phyloP scores from a whole-genome alignment of 2,797 vertebrate genomes.

The Anabacerthia variegaticeps region DNA sequence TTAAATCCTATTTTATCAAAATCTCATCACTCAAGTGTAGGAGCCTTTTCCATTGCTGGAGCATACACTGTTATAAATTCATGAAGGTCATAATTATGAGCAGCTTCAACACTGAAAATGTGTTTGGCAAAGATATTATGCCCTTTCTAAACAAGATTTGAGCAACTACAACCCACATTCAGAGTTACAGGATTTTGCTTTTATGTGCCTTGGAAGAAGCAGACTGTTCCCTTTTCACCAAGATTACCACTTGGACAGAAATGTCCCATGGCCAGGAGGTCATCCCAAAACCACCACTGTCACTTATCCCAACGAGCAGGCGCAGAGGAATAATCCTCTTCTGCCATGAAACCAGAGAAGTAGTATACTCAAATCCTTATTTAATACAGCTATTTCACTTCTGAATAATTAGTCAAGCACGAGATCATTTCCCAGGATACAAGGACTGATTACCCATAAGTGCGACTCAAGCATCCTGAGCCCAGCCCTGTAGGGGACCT shows the following conservation, averaged over 20 bases:
- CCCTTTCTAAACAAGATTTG: constrained; percentile 29
- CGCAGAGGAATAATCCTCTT: background rate
- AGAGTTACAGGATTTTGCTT: background rate
- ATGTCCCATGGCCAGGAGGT: background rate
- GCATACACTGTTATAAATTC: constrained; percentile 24
- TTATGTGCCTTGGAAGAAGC: background rate
- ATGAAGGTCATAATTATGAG: constrained; percentile 27
- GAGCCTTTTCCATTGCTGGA: constrained; percentile 58
- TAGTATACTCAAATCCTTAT: background rate
- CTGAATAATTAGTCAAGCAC: background rate
- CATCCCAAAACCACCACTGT: background rate
- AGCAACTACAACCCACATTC: background rate
- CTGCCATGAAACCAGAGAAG: background rate
- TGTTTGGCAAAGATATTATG: constrained; percentile 37
- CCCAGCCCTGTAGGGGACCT: background rate
- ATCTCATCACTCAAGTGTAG: constrained; percentile 36
- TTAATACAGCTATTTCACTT: constrained; percentile 1
- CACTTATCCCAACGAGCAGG: background rate
- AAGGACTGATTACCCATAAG: background rate
- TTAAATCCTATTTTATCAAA: constrained; percentile 52
- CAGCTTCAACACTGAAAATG: background rate
- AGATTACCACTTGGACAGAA: background rate
- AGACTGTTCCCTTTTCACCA: background rate
- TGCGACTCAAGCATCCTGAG: accelerated
- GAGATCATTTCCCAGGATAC: background rate